Percentiles rank a stretch among this genome's conserved stretches.
Conservation (phyloP, 2,888 invertebrate genomes). For the Hyposoter dolosus region DNA sequence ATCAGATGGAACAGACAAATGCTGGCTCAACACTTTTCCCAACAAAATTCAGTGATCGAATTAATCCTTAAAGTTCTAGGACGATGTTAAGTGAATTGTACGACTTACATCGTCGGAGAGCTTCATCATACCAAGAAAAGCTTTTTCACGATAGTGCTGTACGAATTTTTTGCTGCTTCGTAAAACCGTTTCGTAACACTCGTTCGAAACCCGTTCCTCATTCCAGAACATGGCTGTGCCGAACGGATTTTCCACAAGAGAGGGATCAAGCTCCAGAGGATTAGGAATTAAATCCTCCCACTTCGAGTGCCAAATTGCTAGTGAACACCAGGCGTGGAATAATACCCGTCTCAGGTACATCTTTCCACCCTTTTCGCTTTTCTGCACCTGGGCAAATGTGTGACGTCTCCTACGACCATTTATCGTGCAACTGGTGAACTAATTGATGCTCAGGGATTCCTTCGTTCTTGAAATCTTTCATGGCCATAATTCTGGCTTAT, state of each 20-base stretch:
- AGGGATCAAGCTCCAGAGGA: constrained; percentile 51
- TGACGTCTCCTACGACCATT: constrained; percentile 66
- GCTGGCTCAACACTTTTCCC: background rate
- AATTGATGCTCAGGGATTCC: constrained; percentile 57
- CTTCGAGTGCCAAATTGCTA: constrained; percentile 59
- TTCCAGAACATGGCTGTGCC: constrained; percentile 9
- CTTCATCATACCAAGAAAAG: background rate
- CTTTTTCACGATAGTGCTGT: constrained; percentile 4
- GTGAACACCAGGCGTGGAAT: constrained; percentile 47
- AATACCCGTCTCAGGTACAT: constrained; percentile 20
- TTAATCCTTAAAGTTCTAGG: background rate
- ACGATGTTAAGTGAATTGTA: background rate
- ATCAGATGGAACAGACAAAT: background rate
- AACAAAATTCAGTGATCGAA: background rate
- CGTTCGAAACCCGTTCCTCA: background rate
- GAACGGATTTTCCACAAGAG: constrained; percentile 51
- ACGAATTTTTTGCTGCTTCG: constrained; percentile 3
- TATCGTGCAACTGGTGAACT: constrained; percentile 67
- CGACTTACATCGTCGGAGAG: background rate
- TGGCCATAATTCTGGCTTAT: background rate
- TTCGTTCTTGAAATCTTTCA: background rate
- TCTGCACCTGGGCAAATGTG: constrained; percentile 49
- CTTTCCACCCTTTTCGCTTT: constrained; percentile 22
- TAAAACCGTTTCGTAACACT: constrained; percentile 25
- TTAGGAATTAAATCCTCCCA: constrained; percentile 65